These are phyloP conservation scores for Leucopsar rothschildi DNA, from an alignment of 2,113 vertebrate species.

Conservation along the genomic window DNA sequence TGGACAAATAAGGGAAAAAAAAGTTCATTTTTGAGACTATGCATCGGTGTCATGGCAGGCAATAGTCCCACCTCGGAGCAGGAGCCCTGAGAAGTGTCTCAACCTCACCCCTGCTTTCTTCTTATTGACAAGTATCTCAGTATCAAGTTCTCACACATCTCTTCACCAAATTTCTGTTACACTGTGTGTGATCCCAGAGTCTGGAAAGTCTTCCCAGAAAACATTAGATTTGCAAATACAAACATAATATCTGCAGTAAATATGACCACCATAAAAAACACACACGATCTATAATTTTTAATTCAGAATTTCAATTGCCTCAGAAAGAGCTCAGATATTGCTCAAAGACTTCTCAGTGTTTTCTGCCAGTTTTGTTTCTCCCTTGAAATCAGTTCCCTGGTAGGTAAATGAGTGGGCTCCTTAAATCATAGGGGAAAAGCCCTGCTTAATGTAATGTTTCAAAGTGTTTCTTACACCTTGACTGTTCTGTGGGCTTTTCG, in stretches of 20 bases:
- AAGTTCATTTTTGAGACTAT: neutral
- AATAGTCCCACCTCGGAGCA: neutral
- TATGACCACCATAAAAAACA: neutral
- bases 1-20: neutral
- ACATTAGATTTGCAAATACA: neutral
- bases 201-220: neutral
- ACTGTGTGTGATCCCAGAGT: rapidly evolving
- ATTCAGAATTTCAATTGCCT: neutral
- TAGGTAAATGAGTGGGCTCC: neutral
- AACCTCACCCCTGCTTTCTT: neutral
- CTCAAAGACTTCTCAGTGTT: neutral
- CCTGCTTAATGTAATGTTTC: neutral
- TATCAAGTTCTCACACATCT: neutral
- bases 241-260: neutral
- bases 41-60: rapidly evolving
- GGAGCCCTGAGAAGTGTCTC: neutral
- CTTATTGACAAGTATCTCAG: neutral
- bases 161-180: neutral
- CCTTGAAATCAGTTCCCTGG: neutral
- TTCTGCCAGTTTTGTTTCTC: neutral
- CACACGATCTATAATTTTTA: neutral
- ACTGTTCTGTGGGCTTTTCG: neutral
- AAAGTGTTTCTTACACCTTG: neutral
- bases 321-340: neutral
- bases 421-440: neutral